phyloP scores from a whole-genome alignment of 2,797 vertebrate genomes.

The Hippoglossus hippoglossus region DNA sequence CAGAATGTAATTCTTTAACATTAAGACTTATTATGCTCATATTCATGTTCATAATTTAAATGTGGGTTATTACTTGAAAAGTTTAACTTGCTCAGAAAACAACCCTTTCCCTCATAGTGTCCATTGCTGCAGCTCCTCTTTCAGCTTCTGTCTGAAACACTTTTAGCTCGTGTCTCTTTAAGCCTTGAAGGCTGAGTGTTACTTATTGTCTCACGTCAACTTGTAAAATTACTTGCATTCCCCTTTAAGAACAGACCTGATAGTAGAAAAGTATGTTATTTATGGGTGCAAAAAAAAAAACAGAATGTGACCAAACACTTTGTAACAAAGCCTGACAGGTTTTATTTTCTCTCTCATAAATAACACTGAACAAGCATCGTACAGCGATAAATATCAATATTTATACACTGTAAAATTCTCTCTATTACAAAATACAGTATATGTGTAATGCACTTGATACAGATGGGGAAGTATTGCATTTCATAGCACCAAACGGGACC shows the following conservation, averaged over 20 bases:
- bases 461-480: slow-evolving; percentile 77
- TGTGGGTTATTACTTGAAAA: too few relatives aligned
- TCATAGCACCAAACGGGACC: slow-evolving; percentile 75
- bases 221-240: too few relatives aligned
- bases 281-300: not conserved
- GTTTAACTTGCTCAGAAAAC: too few relatives aligned
- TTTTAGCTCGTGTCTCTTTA: too few relatives aligned
- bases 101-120: too few relatives aligned
- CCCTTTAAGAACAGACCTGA: not conserved
- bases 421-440: slow-evolving; percentile 88
- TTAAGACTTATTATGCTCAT: not conserved
- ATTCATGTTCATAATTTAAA: too few relatives aligned
- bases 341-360: slow-evolving; percentile 86
- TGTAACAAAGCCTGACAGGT: slow-evolving; percentile 72
- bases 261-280: too few relatives aligned
- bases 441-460: slow-evolving; percentile 88
- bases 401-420: slow-evolving; percentile 86
- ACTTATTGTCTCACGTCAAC: not conserved
- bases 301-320: slow-evolving; percentile 3
- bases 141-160: too few relatives aligned
- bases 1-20: not conserved
- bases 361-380: slow-evolving; percentile 87
- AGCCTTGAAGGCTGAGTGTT: too few relatives aligned
- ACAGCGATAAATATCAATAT: slow-evolving; percentile 85
- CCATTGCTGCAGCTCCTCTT: too few relatives aligned